Evolutionary conservation across 2,113 vertebrate genomes (phyloP), one percentile per base, ranked within the genome.

Genomic region (Actenoides hombroni): DNA sequence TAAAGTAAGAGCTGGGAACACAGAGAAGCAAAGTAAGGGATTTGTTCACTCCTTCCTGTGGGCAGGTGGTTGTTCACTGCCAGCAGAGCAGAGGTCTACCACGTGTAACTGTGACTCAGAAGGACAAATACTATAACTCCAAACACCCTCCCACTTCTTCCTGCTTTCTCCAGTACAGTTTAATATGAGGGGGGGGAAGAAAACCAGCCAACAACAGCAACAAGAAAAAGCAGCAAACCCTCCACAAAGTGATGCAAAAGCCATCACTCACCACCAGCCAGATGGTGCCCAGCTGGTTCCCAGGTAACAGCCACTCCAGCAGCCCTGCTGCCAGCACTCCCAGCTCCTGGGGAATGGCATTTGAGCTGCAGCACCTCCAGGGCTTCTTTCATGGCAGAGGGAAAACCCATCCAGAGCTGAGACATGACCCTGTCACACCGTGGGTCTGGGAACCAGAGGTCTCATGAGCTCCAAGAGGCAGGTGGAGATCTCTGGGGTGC

Each of bases 81-180:
- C 73, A 37, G 53, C 29, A 40, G n/a, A 48, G 23, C 51, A 25
- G 25, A 16, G 42, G 10, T 42, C 44, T 16, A 16, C 5, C 44
- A 16, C 0, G 4, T 6, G 0, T 33, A 11, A 37, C 0, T 0
- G 26, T 18, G 49, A 39, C 59, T 29, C 15, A 29, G 46, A 29
- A 57, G 63, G 29, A 53, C 24, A 75, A 89, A 64, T 24, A 6
- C 35, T 33, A 3, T 54, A 54, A 26, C 25, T 35, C 49, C 15
- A 9, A 77, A 31, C 1, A 2, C 20, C 44, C 18, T 21, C 24
- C 25, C 19, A 29, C 40, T 70, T 86, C 80, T 12, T 92, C 33
- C 11, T 71, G 17, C 81, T 74, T 69, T 70, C 29, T 21, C 33
- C 0, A 1, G 26, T 57, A 46, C 29, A 51, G 11, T n/a, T 37